Evolutionary conservation across 2,797 vertebrate genomes (phyloP).

Genomic region (Salarias fasciatus): DNA sequence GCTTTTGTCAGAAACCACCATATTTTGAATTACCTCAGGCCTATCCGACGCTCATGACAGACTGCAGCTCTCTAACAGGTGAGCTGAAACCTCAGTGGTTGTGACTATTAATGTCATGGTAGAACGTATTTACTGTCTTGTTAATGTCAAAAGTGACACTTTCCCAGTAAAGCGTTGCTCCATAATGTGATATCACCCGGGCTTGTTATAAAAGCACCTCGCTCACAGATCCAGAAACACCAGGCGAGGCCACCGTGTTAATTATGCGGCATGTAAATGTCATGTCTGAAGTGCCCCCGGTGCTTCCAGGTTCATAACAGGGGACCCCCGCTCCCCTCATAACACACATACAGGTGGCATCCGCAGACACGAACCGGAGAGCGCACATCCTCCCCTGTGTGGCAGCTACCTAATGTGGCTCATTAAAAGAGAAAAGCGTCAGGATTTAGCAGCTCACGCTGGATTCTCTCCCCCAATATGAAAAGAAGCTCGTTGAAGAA

Average conservation of each 20-base stretch:
- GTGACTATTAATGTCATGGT: too few relatives aligned
- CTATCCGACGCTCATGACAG: too few relatives aligned
- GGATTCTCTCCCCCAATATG: slow-evolving; percentile 35
- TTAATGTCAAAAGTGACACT: too few relatives aligned
- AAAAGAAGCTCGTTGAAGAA: slow-evolving; percentile 45
- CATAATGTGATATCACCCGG: too few relatives aligned
- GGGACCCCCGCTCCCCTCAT: slow-evolving; percentile 43
- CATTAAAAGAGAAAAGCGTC: slow-evolving; percentile 55
- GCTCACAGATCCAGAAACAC: slow-evolving; percentile 8
- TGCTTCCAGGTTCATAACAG: slow-evolving; percentile 62
- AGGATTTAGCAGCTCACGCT: slow-evolving; percentile 38
- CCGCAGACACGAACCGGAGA: slow-evolving; percentile 43
- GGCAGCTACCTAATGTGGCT: slow-evolving; percentile 53
- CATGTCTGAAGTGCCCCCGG: slow-evolving; percentile 66
- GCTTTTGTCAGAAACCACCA: too few relatives aligned
- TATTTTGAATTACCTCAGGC: too few relatives aligned
- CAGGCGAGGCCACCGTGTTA: slow-evolving; percentile 53
- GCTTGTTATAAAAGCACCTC: too few relatives aligned
- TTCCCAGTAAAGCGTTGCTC: too few relatives aligned
- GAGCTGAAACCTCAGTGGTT: too few relatives aligned
- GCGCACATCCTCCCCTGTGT: slow-evolving; percentile 43
- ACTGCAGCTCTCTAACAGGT: too few relatives aligned
- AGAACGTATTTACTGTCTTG: too few relatives aligned
- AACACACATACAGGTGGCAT: slow-evolving; percentile 41
- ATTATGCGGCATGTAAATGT: slow-evolving; percentile 76